Conservation (phyloP, 2,888 invertebrate species). For the Conomelus anceps region DNA sequence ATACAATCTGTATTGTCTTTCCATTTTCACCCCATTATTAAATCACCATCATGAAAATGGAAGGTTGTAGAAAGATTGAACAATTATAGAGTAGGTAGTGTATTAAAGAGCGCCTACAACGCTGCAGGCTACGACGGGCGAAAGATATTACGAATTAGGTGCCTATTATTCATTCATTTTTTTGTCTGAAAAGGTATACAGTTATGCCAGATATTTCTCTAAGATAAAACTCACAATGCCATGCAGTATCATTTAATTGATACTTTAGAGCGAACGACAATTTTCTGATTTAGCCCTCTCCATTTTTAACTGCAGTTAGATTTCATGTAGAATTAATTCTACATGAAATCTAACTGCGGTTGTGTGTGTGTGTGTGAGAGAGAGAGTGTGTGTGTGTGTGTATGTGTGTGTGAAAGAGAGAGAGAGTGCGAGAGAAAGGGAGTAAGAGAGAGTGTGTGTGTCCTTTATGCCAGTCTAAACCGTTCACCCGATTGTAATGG, state of each 20-base stretch:
- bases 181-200: not conserved
- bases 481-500: too few species aligned
- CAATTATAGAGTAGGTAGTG: not conserved
- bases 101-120: not conserved
- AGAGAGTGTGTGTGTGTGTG: too few species aligned
- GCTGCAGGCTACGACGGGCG: not conserved
- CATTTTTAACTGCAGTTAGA: not conserved
- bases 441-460: too few species aligned
- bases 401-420: too few species aligned
- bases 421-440: too few species aligned
- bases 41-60: not conserved
- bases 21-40: not conserved
- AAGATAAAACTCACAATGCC: not conserved
- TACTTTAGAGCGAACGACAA: not conserved
- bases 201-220: not conserved
- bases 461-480: too few species aligned
- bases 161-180: not conserved
- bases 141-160: not conserved
- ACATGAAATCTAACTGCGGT: not conserved
- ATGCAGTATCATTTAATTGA: not conserved
- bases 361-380: not conserved
- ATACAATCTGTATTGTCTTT: not conserved
- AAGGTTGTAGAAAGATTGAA: not conserved
- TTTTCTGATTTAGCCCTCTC: not conserved
- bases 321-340: not conserved